Percentiles rank a stretch among this genome's conserved stretches.
phyloP scores from a whole-genome alignment of 1,140 invertebrate genomes.

The Cephus cinctus region DNA sequence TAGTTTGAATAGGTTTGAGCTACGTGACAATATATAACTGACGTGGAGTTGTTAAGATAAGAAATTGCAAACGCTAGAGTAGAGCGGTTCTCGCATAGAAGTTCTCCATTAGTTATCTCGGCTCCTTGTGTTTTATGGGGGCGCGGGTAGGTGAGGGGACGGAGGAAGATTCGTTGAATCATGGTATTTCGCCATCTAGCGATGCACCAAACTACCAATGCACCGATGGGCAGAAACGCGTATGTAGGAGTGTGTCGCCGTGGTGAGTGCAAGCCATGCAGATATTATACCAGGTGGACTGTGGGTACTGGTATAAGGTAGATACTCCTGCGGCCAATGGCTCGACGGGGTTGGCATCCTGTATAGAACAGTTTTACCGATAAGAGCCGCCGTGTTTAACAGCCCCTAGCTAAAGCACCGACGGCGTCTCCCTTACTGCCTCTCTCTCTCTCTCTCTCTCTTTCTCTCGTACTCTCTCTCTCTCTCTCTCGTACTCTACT shows the following conservation, averaged over 20 bases:
- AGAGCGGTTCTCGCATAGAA: too few species aligned
- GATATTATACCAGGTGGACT: too few species aligned
- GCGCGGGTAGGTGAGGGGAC: too few species aligned
- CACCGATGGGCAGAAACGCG: not conserved
- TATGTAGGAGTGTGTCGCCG: not conserved
- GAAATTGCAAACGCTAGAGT: too few species aligned
- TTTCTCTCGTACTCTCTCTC: slow-evolving; percentile 27
- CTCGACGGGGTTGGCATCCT: slow-evolving; percentile 38
- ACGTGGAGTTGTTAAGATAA: too few species aligned
- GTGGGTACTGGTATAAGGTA: slow-evolving; percentile 10
- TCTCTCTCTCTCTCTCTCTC: slow-evolving; percentile 13
- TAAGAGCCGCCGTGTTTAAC: slow-evolving; percentile 48
- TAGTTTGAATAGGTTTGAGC: too few species aligned
- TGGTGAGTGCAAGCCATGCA: not conserved
- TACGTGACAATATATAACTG: too few species aligned
- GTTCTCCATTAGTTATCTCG: too few species aligned
- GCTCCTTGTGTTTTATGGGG: too few species aligned
- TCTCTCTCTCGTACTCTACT: slow-evolving; percentile 18
- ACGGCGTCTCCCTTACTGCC: slow-evolving; percentile 10
- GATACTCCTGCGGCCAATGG: slow-evolving; percentile 37
- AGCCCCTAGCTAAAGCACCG: slow-evolving; percentile 46
- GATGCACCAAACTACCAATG: too few species aligned
- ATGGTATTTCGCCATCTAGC: too few species aligned
- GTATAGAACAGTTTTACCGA: slow-evolving; percentile 49
- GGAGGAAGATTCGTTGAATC: too few species aligned